These are phyloP conservation scores for Nesogale talazaci DNA, from an alignment of 2,113 vertebrate species.

Conservation along the genomic window DNA sequence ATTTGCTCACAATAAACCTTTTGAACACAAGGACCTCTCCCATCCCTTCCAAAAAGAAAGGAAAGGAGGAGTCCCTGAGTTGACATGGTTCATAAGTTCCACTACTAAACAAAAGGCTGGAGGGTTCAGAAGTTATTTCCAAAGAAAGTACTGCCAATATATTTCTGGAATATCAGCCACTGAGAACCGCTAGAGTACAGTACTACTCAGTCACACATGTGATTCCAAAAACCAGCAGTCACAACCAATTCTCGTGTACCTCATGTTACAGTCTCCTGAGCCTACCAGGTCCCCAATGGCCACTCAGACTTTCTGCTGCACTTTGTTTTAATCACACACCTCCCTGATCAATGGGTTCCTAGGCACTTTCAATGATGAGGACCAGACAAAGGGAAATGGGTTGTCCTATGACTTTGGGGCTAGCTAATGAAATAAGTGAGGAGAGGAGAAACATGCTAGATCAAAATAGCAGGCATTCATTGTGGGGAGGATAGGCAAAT, in stretches of 20 bases:
- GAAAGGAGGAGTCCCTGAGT: background rate
- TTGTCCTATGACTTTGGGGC: background rate
- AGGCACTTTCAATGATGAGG: background rate
- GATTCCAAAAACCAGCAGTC: background rate
- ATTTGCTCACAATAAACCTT: background rate
- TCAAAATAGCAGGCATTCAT: background rate
- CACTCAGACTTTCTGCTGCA: background rate
- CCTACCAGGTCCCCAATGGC: background rate
- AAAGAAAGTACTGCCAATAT: background rate
- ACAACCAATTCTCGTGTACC: background rate
- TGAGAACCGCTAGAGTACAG: background rate
- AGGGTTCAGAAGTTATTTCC: background rate
- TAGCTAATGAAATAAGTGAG: background rate
- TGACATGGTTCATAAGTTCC: background rate
- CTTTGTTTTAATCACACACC: background rate
- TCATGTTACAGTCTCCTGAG: background rate
- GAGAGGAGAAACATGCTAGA: background rate
- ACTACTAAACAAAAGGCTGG: background rate
- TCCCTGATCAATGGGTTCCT: background rate
- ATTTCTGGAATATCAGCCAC: background rate
- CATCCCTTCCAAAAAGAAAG: background rate
- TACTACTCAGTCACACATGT: background rate
- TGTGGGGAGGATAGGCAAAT: background rate
- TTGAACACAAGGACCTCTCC: background rate
- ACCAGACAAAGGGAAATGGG: background rate